phyloP scores from a whole-genome alignment of 2,797 vertebrate genomes.

The Gadopsis bispinosus region DNA sequence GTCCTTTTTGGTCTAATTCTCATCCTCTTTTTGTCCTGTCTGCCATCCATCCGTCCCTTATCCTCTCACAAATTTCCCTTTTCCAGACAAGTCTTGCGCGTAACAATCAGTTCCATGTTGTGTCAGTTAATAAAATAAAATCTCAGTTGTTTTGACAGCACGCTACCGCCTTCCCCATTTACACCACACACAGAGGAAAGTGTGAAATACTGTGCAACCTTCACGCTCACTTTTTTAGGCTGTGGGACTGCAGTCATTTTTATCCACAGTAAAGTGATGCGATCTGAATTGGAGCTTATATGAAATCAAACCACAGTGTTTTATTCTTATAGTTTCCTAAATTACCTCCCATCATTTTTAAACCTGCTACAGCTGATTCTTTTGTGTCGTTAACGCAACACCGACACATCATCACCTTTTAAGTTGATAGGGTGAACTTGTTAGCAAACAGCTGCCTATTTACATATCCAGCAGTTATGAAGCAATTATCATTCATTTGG shows the following conservation, averaged over 20 bases:
- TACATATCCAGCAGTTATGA: background rate
- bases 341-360: background rate
- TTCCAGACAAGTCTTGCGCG: background rate
- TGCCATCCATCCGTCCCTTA: background rate
- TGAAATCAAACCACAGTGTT: background rate
- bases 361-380: background rate
- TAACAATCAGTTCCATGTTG: background rate
- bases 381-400: background rate
- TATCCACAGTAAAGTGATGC: slow-evolving; percentile 2
- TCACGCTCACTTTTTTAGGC: slow-evolving; percentile 17
- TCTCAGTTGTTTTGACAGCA: slow-evolving; percentile 24
- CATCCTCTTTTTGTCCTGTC: background rate
- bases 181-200: slow-evolving; percentile 19
- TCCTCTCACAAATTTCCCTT: background rate
- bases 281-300: background rate
- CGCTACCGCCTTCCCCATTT: background rate
- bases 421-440: background rate
- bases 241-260: background rate
- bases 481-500: background rate
- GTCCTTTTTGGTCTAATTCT: slow-evolving; percentile 60
- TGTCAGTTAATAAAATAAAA: background rate
- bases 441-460: slow-evolving; percentile 1
- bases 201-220: slow-evolving; percentile 26
- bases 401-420: background rate
- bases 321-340: background rate